A percentile compares a stretch with the other conserved stretches of the same genome.
Evolutionary conservation across 2,113 vertebrate species (phyloP).

Genomic region (Chamaea fasciata): DNA sequence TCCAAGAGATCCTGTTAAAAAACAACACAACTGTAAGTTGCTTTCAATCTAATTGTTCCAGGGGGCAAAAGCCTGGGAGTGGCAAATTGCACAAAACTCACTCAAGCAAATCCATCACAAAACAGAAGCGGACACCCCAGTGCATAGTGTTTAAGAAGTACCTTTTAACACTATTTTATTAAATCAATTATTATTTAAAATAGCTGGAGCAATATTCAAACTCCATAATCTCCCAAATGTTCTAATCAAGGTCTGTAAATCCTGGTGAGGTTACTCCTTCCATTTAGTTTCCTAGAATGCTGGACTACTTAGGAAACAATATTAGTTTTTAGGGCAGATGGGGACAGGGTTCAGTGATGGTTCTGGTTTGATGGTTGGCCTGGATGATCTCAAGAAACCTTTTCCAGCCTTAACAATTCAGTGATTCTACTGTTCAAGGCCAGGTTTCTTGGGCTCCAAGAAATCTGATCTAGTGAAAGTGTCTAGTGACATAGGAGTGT

Average conservation of each 20-base stretch:
- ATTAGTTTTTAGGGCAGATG: not conserved
- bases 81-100: not conserved
- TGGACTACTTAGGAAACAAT: not conserved
- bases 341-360: not conserved
- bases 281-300: not conserved
- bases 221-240: not conserved
- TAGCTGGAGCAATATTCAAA: not conserved
- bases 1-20: slow-evolving; percentile 91
- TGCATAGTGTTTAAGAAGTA: not conserved
- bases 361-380: not conserved
- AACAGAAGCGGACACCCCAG: not conserved
- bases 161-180: not conserved
- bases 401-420: not conserved
- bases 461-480: not conserved
- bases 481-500: not conserved
- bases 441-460: not conserved
- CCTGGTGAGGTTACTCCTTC: not conserved
- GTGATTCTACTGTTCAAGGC: not conserved
- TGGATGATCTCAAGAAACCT: not conserved
- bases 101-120: not conserved
- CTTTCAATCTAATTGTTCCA: not conserved
- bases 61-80: not conserved
- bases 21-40: not conserved
- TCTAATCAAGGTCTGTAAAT: not conserved
- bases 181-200: not conserved